These are phyloP conservation scores for Montipora capricornis DNA, from an alignment of 64 coral and sea anemone genomes.

Conservation along the genomic window DNA sequence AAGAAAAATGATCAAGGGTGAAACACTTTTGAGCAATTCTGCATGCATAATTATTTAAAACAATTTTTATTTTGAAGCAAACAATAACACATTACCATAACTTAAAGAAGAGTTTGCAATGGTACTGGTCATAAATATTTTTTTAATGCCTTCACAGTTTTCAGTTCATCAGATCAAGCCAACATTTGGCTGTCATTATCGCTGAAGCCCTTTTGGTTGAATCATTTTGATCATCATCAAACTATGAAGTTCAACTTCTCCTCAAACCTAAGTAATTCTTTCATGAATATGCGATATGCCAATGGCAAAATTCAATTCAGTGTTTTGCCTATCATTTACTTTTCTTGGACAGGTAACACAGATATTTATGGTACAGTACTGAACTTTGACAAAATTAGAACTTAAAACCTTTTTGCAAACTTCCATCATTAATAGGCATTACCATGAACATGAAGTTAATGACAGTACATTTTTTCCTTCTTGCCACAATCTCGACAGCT, in stretches of 20 bases:
- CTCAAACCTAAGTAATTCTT: no score
- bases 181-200: not conserved
- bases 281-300: no score
- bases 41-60: not conserved
- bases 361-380: not conserved
- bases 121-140: not conserved
- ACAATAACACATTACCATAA: no score
- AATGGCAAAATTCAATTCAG: no score
- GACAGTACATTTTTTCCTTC: slow-evolving; percentile 80
- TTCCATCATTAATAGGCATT: slow-evolving; percentile 30
- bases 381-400: not conserved
- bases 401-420: not conserved
- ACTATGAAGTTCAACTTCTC: slow-evolving; percentile 3
- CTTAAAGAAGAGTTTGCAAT: not conserved
- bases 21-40: no score
- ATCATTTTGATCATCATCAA: slow-evolving; percentile 6
- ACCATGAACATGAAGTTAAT: slow-evolving; percentile 56
- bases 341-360: not conserved
- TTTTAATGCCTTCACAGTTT: slow-evolving; percentile 1
- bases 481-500: slow-evolving; percentile 79
- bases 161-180: slow-evolving; percentile 54
- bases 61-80: not conserved
- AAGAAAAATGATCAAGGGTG: no score
- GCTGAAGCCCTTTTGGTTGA: slow-evolving; percentile 12
- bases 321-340: no score